These are phyloP conservation scores for Eilema sororculum DNA, from an alignment of 2,888 invertebrate species.

Conservation along the genomic window DNA sequence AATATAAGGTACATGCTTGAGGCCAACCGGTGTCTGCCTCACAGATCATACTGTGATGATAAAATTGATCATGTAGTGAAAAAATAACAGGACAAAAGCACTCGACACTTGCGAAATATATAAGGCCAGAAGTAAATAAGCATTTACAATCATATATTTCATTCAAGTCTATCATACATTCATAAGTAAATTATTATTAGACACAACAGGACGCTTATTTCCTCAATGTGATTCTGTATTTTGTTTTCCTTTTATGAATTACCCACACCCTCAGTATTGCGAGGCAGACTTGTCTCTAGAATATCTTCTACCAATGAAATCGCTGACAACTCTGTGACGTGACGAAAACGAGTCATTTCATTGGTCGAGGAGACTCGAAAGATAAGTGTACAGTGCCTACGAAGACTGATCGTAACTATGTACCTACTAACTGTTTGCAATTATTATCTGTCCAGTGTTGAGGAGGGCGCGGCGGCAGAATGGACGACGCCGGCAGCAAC, in stretches of 20 bases:
- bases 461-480: slow-evolving; percentile 87
- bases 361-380: neutral
- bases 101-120: neutral
- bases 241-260: slow-evolving; percentile 11
- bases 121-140: neutral
- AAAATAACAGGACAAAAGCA: too few relatives aligned
- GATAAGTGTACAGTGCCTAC: neutral
- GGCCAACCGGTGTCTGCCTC: neutral
- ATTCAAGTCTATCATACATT: slow-evolving; percentile 18
- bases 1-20: neutral
- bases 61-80: too few relatives aligned
- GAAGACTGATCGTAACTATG: neutral
- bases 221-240: slow-evolving; percentile 3
- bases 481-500: slow-evolving; percentile 92
- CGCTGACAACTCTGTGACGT: neutral
- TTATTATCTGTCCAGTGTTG: slow-evolving; percentile 66
- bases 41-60: neutral
- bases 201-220: slow-evolving; percentile 6
- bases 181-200: slow-evolving; percentile 10
- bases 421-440: neutral
- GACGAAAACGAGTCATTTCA: neutral
- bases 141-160: slow-evolving; percentile 4
- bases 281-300: neutral
- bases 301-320: neutral
- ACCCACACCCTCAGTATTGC: neutral